Base-by-base conservation (phyloP, 2,797 vertebrate species). In the Loris lydekkerianus region DNA sequence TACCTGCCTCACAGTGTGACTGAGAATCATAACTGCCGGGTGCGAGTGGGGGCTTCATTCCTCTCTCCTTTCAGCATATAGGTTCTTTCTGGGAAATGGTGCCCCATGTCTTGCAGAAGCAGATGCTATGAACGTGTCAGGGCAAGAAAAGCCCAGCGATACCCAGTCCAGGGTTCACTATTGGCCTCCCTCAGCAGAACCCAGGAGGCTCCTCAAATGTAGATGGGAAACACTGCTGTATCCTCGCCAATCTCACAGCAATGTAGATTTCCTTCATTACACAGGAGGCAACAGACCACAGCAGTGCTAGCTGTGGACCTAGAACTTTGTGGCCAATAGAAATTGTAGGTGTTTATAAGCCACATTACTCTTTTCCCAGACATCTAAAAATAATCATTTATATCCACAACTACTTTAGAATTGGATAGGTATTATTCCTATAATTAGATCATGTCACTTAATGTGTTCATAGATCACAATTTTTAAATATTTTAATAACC, bases 401-500 rank as follows among this genome's bases (percentile, higher is more conserved):
- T 13, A 75, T 34, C 29, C 23, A 92, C 21, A 31, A 40, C 25
- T 53, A 58, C 61, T 43, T 69, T 82, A 81, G n/a, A 91, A 90
- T 56, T 86, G 63, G 9, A 31, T 1, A 86, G 34, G 58, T 31
- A 60, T 69, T 37, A 29, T 7, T 53, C 37, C 2, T 58, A 73
- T 4, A 81, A 23, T 23, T 70, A 67, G 53, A 69, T 67, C 72
- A 76, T 82, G 40, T 72, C 43, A 37, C 27, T 77, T 43, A 37
- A 76, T 40, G 13, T 72, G 23, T 72, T 85, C 91, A 69, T 80
- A 93, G 23, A n/a, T 82, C 56, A 92, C 9, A 63, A n/a, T 40
- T 91, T 90, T 60, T 15, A 83, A 88, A 58, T 29, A 78, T 80
- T 85, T 85, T 70, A 49, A 69, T 70, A 89, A 94, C 9, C 25